These are phyloP conservation scores for Copidosoma floridanum DNA, from an alignment of 1,140 invertebrate genomes.

Conservation along the genomic window DNA sequence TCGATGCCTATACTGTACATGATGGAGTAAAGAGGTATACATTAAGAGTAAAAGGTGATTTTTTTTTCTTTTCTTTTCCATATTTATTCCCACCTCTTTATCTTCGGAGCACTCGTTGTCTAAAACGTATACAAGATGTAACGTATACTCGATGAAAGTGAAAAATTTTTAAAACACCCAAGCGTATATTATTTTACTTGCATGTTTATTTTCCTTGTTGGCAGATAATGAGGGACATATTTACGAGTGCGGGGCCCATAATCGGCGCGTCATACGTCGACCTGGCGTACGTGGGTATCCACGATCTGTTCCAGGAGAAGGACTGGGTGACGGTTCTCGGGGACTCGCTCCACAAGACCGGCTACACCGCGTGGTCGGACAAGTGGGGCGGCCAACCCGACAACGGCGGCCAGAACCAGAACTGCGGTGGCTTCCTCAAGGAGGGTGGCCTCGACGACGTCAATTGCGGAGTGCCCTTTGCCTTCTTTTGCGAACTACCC, in stretches of 20 bases:
- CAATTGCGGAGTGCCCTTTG: constrained; percentile 41
- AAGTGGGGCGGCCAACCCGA: constrained; percentile 51
- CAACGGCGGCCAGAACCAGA: constrained; percentile 46
- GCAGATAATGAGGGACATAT: constrained; percentile 45
- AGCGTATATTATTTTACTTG: constrained; percentile 7
- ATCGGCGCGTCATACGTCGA: constrained; percentile 38
- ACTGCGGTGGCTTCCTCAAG: constrained; percentile 48
- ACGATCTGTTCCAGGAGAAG: constrained; percentile 49
- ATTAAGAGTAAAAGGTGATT: too few relatives aligned
- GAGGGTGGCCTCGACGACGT: constrained; percentile 50
- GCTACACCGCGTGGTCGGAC: constrained; percentile 49
- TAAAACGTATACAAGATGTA: too few relatives aligned
- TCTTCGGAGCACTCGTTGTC: too few relatives aligned
- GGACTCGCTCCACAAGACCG: constrained; percentile 48
- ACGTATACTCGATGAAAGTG: not conserved
- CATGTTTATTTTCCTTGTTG: too few relatives aligned
- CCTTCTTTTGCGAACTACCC: constrained; percentile 49
- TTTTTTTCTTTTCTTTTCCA: too few relatives aligned
- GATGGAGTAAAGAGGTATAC: too few relatives aligned
- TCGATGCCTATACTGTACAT: too few relatives aligned
- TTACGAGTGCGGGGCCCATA: constrained; percentile 36
- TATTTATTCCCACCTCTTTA: too few relatives aligned
- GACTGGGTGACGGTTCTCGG: constrained; percentile 50
- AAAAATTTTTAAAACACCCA: too few relatives aligned
- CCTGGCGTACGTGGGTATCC: constrained; percentile 47